Evolutionary conservation across 30 jellyfish, hydroid and myxozoan species (phyloP).

Genomic region (Cassiopea xamachana): DNA sequence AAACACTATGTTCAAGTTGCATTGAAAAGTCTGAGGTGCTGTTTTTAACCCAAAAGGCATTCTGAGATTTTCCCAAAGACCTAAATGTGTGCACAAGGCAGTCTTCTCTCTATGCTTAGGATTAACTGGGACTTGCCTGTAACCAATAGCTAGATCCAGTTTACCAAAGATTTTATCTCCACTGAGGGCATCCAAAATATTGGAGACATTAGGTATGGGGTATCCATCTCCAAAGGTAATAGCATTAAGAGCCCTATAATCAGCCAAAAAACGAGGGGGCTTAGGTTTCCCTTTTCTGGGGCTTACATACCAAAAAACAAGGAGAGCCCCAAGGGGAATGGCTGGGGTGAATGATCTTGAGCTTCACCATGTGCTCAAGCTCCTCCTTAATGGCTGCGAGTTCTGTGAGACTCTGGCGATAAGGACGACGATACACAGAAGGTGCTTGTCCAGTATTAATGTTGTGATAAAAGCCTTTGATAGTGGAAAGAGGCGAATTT

Average conservation of each 20-base stretch:
- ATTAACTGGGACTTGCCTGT: conserved; percentile 40
- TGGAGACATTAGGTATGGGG: conserved; percentile 18
- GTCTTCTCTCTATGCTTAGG: conserved; percentile 38
- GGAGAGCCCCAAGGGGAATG: conserved; percentile 66
- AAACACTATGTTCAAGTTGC: conserved; percentile 8
- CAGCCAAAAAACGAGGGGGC: conserved; percentile 62
- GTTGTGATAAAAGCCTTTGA: conserved; percentile 43
- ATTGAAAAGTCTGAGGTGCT: conserved; percentile 41
- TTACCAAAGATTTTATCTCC: conserved; percentile 30
- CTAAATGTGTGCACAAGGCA: conserved; percentile 32
- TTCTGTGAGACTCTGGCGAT: conserved; percentile 56
- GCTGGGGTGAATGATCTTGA: conserved; percentile 51
- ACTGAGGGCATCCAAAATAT: conserved; percentile 20
- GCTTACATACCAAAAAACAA: conserved; percentile 46
- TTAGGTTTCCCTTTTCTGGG: conserved; percentile 37
- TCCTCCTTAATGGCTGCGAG: conserved; percentile 55
- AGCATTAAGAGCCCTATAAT: conserved; percentile 45
- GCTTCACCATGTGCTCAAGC: conserved; percentile 43
- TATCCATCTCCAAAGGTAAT: conserved; percentile 42
- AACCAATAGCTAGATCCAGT: conserved; percentile 34
- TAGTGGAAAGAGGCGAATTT: conserved; percentile 43
- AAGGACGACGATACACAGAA: conserved; percentile 52
- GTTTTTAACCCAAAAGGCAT: conserved; percentile 50
- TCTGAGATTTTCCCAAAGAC: conserved; percentile 37
- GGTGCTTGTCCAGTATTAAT: conserved; percentile 52